A percentile compares a stretch with the other conserved stretches of the same genome.
These are phyloP conservation scores for Hippolais icterina DNA, from an alignment of 2,113 vertebrate species.

Conservation along the genomic window DNA sequence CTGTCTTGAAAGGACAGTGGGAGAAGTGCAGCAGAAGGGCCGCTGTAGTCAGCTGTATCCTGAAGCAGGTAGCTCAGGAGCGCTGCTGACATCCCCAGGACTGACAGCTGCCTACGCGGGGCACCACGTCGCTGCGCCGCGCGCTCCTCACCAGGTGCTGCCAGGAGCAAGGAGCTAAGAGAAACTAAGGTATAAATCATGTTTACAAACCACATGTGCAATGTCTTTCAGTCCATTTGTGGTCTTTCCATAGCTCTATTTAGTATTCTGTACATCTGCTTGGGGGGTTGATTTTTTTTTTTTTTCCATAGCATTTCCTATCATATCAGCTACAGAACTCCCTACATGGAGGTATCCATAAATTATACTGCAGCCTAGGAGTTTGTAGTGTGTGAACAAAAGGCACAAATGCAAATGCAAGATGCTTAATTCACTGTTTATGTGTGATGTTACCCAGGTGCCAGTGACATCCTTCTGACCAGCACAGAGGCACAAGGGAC, in stretches of 20 bases:
- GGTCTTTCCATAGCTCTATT: constrained; percentile 61
- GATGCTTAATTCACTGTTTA: constrained; percentile 78
- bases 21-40: neutral
- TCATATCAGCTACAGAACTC: constrained; percentile 73
- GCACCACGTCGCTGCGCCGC: neutral
- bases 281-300: neutral
- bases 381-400: constrained; percentile 76
- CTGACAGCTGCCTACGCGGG: neutral
- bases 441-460: constrained; percentile 80
- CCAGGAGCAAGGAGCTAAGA: neutral
- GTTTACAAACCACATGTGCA: constrained; percentile 58
- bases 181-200: neutral
- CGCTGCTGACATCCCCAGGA: neutral
- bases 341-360: constrained; percentile 75
- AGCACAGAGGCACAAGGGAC: constrained; percentile 71
- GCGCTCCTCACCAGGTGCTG: neutral
- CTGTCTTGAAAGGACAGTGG: neutral
- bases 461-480: constrained; percentile 77
- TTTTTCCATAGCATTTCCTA: constrained; percentile 29
- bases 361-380: constrained; percentile 71
- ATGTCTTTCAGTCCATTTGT: constrained; percentile 54
- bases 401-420: constrained; percentile 75
- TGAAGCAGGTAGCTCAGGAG: fast-evolving
- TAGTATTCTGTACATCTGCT: constrained; percentile 75
- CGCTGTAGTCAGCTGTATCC: neutral